phyloP scores from a whole-genome alignment of 2,888 invertebrate genomes.

The Trichacis sp. region DNA sequence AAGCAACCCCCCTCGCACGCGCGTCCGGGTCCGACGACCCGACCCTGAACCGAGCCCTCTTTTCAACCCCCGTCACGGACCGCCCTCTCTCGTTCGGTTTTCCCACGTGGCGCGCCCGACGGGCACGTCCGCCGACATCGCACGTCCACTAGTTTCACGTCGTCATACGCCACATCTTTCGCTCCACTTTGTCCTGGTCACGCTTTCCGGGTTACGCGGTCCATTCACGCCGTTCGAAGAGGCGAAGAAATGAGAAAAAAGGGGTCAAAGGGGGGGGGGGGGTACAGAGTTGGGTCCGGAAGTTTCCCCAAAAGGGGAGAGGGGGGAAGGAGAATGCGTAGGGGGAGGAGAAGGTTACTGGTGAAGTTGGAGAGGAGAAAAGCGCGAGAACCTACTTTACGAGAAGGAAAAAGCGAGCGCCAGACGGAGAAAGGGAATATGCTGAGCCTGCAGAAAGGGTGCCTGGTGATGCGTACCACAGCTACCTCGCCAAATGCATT shows the following conservation, averaged over 20 bases:
- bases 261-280: slow-evolving; percentile 10
- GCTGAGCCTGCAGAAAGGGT: slow-evolving; percentile 69
- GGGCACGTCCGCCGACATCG: slow-evolving; percentile 52
- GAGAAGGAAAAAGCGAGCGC: slow-evolving; percentile 30
- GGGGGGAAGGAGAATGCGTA: slow-evolving; percentile 19
- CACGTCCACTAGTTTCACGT: slow-evolving; percentile 48
- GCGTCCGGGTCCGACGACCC: slow-evolving; percentile 43
- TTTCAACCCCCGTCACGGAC: slow-evolving; percentile 58
- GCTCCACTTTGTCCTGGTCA: slow-evolving; percentile 50
- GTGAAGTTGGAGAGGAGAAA: slow-evolving; percentile 17
- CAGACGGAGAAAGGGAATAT: slow-evolving; percentile 44
- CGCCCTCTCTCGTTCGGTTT: slow-evolving; percentile 42
- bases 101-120: slow-evolving; percentile 47
- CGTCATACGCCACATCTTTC: slow-evolving; percentile 49
- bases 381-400: slow-evolving; percentile 10
- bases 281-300: too few relatives aligned
- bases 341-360: slow-evolving; percentile 22
- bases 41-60: slow-evolving; percentile 52
- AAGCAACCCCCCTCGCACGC: slow-evolving; percentile 36
- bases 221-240: slow-evolving; percentile 34
- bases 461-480: slow-evolving; percentile 66
- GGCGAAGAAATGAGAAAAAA: too few relatives aligned
- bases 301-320: too few relatives aligned
- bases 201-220: slow-evolving; percentile 55
- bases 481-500: slow-evolving; percentile 66